Evolutionary conservation across 2,888 invertebrate genomes (phyloP), one percentile per base, ranked within the genome.

Genomic region (Plutella xylostella): DNA sequence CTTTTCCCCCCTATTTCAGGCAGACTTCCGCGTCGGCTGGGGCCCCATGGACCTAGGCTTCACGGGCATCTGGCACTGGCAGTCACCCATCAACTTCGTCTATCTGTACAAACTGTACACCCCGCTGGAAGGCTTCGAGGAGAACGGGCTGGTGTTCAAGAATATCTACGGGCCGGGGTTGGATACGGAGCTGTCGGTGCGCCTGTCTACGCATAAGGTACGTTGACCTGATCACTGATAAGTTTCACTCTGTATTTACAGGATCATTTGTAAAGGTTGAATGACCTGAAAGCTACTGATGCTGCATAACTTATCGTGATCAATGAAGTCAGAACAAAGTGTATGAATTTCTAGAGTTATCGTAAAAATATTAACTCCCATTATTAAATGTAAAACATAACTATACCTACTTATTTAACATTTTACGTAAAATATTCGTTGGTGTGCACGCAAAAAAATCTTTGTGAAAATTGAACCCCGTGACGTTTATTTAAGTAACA

Each of bases 31-130:
- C 45, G 85, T 91, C 18, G 90, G 90, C 17, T 93, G 92, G 88
- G 92, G 93, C 53, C 86, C 86, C 41, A 85, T 92, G 58, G 87
- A 90, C 42, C 85, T 90, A 21, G 94, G 94, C 7, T 91, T 93
- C 65, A 88, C 89, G 1, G 93, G 93, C 34, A 89, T 91, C 34
- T 93, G 92, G 90, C 89, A 88, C 58, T 91, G 87, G 70, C 79
- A 63, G 11, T 83, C 69, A 40, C 64, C 89, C 15, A 86, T 88
- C 11, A 89, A 93, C 68, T 92, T 94, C 51, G 90, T 92, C 51
- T 93, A 93, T 66, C 86, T 90, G 1, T 92, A 92, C 67, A 88
- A 90, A 54, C 71, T 93, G 33, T 92, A 88, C 60, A 92, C 93
- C 0, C 94, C 94, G 0, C 68, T 94, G n/a, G 87, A 89, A 56